phyloP scores from a whole-genome alignment of 2,888 invertebrate species.

The Plusia festucae region DNA sequence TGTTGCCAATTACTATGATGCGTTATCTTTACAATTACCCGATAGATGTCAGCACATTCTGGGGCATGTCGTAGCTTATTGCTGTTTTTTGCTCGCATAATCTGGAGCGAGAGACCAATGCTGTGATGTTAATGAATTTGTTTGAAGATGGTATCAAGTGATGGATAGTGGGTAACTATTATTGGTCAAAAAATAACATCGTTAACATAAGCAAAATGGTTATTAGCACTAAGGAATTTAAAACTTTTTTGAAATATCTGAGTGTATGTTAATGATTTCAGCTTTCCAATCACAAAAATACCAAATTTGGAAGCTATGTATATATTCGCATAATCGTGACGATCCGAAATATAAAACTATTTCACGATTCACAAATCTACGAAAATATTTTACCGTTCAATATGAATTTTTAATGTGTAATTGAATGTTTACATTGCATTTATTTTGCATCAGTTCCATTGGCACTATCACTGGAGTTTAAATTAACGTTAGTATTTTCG shows the following conservation, averaged over 20 bases:
- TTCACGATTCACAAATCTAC: neutral
- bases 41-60: constrained; percentile 39
- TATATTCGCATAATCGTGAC: too few species aligned
- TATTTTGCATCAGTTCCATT: constrained; percentile 4
- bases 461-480: neutral
- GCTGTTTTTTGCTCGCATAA: neutral
- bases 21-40: constrained; percentile 56
- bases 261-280: too few species aligned
- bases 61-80: constrained; percentile 29
- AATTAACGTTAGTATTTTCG: neutral
- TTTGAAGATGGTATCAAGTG: too few species aligned
- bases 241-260: too few species aligned
- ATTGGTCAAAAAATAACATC: too few species aligned
- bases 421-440: neutral
- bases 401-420: neutral
- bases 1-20: constrained; percentile 56
- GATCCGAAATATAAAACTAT: too few species aligned
- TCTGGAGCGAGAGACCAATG: constrained; percentile 5
- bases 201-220: too few species aligned
- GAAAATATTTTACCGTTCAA: neutral
- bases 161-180: too few species aligned
- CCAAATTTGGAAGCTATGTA: too few species aligned
- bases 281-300: too few species aligned
- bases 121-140: neutral
- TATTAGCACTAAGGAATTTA: too few species aligned